A percentile compares a stretch with the other conserved stretches of the same genome.
phyloP scores from a whole-genome alignment of 2,113 vertebrate genomes.

The Cacatua alba region DNA sequence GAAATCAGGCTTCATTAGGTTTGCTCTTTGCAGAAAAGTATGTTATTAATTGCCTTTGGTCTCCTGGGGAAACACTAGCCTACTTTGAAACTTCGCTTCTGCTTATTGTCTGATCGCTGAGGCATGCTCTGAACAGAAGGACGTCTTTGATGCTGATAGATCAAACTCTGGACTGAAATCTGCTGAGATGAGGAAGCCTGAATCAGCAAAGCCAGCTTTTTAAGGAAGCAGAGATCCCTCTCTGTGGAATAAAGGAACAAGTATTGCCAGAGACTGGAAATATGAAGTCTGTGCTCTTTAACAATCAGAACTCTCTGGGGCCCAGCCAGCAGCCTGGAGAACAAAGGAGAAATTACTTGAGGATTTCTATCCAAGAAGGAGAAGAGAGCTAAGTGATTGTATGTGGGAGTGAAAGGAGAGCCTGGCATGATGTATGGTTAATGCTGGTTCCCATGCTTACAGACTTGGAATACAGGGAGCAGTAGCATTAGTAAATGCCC shows the following conservation, averaged over 20 bases:
- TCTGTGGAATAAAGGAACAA: constrained; percentile 4
- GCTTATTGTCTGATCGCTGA: constrained; percentile 1
- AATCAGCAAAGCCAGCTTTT: constrained; percentile 47
- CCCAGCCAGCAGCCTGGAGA: neutral
- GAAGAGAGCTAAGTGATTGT: neutral
- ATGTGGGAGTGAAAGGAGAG: neutral
- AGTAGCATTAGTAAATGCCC: neutral
- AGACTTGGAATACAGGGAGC: neutral
- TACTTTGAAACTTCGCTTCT: neutral
- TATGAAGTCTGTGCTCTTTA: neutral
- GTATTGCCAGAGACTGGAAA: neutral
- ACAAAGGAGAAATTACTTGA: neutral
- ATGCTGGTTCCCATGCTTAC: neutral
- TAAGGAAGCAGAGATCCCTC: constrained; percentile 23
- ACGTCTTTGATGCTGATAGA: constrained; percentile 38
- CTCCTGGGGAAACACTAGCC: constrained; percentile 14
- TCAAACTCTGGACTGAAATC: constrained; percentile 22
- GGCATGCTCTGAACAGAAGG: constrained; percentile 20
- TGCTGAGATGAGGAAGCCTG: constrained; percentile 33
- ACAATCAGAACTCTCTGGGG: neutral
- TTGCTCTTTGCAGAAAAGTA: constrained; percentile 34
- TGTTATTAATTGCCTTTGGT: constrained; percentile 44
- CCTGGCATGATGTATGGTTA: neutral
- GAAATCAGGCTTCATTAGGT: constrained; percentile 61
- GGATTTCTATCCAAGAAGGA: neutral